Conservation (phyloP, 2,797 vertebrate species). For the Enteromius trimaculatus region DNA sequence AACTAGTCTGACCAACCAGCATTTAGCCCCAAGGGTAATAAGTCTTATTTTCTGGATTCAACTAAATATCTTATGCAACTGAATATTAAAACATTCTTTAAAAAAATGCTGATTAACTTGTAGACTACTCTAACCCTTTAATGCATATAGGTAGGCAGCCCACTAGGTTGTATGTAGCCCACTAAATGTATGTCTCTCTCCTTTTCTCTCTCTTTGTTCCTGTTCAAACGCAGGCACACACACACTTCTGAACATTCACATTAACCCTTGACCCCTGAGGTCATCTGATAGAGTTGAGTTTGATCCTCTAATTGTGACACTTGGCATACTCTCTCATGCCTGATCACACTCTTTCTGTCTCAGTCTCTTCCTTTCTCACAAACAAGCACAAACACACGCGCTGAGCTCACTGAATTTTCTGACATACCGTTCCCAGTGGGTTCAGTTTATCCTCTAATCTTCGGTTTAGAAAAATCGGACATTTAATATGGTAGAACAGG, state of each 20-base stretch:
- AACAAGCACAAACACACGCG: slow-evolving; percentile 44
- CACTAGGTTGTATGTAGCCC: no score
- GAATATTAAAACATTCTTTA: background rate
- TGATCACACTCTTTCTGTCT: slow-evolving; percentile 43
- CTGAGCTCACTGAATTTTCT: slow-evolving; percentile 35
- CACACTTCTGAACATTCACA: slow-evolving; percentile 36
- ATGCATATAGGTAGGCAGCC: background rate
- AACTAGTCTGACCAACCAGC: background rate
- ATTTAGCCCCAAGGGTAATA: background rate
- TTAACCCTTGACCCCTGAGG: slow-evolving; percentile 41
- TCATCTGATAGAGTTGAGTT: slow-evolving; percentile 42
- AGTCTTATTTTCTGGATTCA: background rate
- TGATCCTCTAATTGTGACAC: slow-evolving; percentile 51
- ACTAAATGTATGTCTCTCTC: background rate
- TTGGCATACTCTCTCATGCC: slow-evolving; percentile 44
- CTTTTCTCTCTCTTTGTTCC: background rate
- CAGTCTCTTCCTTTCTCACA: slow-evolving; percentile 46
- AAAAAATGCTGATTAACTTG: background rate
- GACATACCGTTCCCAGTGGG: slow-evolving; percentile 21
- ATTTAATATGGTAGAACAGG: slow-evolving; percentile 31
- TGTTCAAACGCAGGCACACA: slow-evolving; percentile 7
- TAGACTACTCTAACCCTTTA: background rate
- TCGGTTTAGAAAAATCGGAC: slow-evolving; percentile 23
- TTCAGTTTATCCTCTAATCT: slow-evolving; percentile 37
- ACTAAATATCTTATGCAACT: background rate